Conservation (phyloP, 2,113 vertebrate genomes). For the Rhombomys opimus region DNA sequence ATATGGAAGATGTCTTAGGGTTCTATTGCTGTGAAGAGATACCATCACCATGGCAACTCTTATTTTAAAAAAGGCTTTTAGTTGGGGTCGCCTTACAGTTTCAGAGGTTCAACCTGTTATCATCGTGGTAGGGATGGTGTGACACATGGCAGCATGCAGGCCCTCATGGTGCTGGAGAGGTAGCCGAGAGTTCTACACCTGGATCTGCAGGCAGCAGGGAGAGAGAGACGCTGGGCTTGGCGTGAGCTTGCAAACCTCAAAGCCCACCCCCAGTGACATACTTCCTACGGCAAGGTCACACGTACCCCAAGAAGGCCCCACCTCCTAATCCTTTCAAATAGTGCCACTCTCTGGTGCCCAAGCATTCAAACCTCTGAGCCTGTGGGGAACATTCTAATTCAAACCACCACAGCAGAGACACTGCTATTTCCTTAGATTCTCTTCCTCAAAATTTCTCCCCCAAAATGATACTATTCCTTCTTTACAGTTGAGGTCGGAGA, state of each 20-base stretch:
- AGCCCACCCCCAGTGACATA: neutral
- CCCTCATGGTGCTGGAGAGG: neutral
- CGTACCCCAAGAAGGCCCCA: neutral
- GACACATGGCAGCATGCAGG: neutral
- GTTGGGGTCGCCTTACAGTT: neutral
- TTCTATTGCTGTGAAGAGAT: neutral
- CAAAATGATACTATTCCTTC: slow-evolving; percentile 26
- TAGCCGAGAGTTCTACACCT: neutral
- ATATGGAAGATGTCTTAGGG: neutral
- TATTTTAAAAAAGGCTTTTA: neutral
- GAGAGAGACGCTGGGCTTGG: neutral
- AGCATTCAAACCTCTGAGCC: neutral
- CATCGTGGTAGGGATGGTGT: neutral
- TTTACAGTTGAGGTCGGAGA: neutral
- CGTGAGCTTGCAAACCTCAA: neutral
- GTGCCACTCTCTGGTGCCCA: too few relatives aligned
- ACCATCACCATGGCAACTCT: neutral
- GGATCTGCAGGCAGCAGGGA: neutral
- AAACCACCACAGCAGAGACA: neutral
- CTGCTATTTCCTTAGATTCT: neutral
- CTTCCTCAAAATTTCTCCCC: slow-evolving; percentile 22
- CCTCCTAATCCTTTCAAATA: neutral
- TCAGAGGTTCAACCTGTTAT: neutral
- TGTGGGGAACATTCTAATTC: neutral
- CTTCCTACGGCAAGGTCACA: neutral